Evolutionary conservation across 2,113 vertebrate species (phyloP).

Genomic region (Corynorhinus townsendii): DNA sequence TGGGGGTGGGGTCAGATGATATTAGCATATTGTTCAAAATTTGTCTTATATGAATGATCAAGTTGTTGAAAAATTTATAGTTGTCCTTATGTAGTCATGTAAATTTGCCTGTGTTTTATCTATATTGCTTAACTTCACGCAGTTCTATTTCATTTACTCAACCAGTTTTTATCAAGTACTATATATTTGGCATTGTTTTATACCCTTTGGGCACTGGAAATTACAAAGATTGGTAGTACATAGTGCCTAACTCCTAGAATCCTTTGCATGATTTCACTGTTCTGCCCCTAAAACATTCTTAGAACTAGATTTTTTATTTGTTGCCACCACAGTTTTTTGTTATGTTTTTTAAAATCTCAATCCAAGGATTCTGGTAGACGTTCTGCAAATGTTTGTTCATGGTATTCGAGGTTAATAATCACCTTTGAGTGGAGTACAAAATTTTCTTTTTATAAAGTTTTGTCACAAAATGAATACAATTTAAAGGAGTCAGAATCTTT

Average conservation of each 20-base stretch:
- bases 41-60: neutral
- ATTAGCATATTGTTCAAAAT: neutral
- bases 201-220: neutral
- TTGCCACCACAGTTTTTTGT: neutral
- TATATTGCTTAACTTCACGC: neutral
- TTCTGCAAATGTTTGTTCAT: neutral
- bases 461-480: constrained; percentile 16
- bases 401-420: neutral
- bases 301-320: constrained; percentile 38
- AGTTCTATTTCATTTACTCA: constrained; percentile 1
- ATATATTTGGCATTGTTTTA: constrained; percentile 11
- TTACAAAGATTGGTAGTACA: neutral
- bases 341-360: neutral
- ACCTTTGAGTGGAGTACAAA: constrained; percentile 11
- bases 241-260: neutral
- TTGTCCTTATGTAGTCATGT: neutral
- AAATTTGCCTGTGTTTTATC: neutral
- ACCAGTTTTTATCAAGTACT: neutral
- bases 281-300: neutral
- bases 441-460: constrained; percentile 28
- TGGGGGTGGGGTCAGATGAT: neutral
- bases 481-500: neutral
- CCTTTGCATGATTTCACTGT: neutral
- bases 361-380: neutral
- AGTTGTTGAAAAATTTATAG: neutral